phyloP scores from a whole-genome alignment of 2,888 invertebrate species.

The Cephus pygmeus region DNA sequence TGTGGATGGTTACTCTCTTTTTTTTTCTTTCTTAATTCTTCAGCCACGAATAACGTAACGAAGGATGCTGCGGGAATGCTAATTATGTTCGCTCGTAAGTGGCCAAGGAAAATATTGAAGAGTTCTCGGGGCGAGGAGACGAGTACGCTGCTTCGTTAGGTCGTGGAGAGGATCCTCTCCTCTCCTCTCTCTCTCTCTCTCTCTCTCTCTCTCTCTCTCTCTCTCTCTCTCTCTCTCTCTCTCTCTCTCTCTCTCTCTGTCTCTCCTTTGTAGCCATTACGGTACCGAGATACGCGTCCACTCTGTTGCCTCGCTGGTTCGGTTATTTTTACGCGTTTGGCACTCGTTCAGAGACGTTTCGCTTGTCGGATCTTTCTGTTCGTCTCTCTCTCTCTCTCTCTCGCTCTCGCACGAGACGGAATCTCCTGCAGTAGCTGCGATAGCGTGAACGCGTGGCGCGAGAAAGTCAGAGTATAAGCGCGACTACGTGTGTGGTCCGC shows the following conservation, averaged over 20 bases:
- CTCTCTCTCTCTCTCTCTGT: too few species aligned
- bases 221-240: neutral
- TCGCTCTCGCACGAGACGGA: neutral
- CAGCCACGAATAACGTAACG: neutral
- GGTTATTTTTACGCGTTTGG: conserved; percentile 49
- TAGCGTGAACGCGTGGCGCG: too few species aligned
- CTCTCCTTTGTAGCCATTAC: neutral
- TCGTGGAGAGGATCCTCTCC: neutral
- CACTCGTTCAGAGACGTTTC: conserved; percentile 37
- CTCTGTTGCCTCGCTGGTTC: conserved; percentile 34
- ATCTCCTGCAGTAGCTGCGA: too few species aligned
- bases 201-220: neutral
- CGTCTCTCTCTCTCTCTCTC: conserved; percentile 9
- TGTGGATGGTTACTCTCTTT: neutral
- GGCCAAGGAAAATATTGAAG: conserved; percentile 4
- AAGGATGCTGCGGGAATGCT: neutral
- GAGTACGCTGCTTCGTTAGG: neutral
- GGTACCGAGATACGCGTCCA: neutral
- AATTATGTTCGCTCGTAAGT: neutral
- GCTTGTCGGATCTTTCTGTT: neutral
- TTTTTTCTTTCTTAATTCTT: neutral
- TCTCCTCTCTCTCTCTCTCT: neutral
- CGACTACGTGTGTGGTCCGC: conserved; percentile 1
- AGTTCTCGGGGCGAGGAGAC: neutral
- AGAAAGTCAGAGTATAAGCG: neutral